Conservation (phyloP, 2,888 invertebrate genomes). For the Priocnemis perturbator region DNA sequence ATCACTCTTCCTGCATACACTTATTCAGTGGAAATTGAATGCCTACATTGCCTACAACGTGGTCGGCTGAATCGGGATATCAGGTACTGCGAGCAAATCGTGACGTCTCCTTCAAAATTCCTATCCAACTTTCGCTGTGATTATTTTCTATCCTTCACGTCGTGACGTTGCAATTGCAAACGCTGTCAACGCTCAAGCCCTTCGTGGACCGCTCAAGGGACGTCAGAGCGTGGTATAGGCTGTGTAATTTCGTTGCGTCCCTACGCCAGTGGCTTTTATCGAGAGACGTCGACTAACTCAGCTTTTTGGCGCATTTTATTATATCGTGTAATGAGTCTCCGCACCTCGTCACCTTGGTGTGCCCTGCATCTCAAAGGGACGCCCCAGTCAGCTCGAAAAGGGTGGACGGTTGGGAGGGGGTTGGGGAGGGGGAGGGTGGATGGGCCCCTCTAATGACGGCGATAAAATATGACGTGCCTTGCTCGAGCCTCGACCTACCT, state of each 20-base stretch:
- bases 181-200: slow-evolving; percentile 3
- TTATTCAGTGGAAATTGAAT: too few relatives aligned
- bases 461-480: slow-evolving; percentile 62
- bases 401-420: too few relatives aligned
- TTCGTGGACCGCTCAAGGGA: slow-evolving; percentile 12
- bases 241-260: not conserved
- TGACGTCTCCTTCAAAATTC: too few relatives aligned
- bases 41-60: too few relatives aligned
- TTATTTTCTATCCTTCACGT: too few relatives aligned
- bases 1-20: too few relatives aligned
- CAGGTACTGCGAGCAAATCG: too few relatives aligned
- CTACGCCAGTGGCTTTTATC: slow-evolving; percentile 53
- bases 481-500: slow-evolving; percentile 24
- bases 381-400: slow-evolving; percentile 39
- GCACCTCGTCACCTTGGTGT: slow-evolving; percentile 55
- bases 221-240: not conserved
- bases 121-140: too few relatives aligned
- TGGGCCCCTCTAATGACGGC: slow-evolving; percentile 51
- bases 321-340: slow-evolving; percentile 66
- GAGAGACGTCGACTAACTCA: slow-evolving; percentile 58
- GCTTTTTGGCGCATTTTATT: slow-evolving; percentile 67
- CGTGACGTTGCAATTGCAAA: too few relatives aligned
- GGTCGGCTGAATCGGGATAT: too few relatives aligned
- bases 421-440: too few relatives aligned
- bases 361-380: slow-evolving; percentile 61